Evolutionary conservation across 2,888 invertebrate genomes (phyloP).

Genomic region (Rhodophaea formosa): DNA sequence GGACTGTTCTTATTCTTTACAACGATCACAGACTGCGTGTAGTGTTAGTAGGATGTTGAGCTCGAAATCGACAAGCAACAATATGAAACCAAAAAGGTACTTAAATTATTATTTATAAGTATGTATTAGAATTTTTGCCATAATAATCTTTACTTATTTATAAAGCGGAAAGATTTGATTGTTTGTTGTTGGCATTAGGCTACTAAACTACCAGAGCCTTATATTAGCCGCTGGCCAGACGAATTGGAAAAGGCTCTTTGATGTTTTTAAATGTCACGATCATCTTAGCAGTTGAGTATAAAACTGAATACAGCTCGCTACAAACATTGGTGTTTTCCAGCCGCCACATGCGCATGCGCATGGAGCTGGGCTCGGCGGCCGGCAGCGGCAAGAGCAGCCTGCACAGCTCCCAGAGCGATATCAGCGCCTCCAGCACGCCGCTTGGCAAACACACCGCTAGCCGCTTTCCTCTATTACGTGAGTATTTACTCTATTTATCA

Average conservation of each 20-base stretch:
- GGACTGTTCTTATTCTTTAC: constrained; percentile 77
- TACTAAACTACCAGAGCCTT: too few species aligned
- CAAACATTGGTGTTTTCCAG: constrained; percentile 36
- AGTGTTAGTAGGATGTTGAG: constrained; percentile 73
- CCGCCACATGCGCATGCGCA: constrained; percentile 78
- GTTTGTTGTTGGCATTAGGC: too few species aligned
- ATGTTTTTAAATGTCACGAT: too few species aligned
- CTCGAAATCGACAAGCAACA: constrained; percentile 66
- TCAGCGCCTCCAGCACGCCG: constrained; percentile 82
- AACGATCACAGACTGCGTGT: constrained; percentile 75
- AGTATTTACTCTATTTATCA: constrained; percentile 37
- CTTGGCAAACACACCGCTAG: constrained; percentile 73
- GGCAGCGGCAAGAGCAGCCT: constrained; percentile 81
- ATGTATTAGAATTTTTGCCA: too few species aligned
- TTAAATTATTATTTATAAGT: neutral
- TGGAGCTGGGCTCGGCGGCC: constrained; percentile 73
- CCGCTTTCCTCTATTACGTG: constrained; percentile 70
- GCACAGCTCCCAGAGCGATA: constrained; percentile 87
- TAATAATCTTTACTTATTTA: too few species aligned
- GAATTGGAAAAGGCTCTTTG: too few species aligned
- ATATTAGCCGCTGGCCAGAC: too few species aligned
- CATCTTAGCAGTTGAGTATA: too few species aligned
- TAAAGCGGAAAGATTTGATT: too few species aligned
- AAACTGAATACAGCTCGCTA: too few species aligned
- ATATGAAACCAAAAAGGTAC: constrained; percentile 76